Evolutionary conservation across 2,113 vertebrate genomes (phyloP).

Genomic region (Varanus salvator): DNA sequence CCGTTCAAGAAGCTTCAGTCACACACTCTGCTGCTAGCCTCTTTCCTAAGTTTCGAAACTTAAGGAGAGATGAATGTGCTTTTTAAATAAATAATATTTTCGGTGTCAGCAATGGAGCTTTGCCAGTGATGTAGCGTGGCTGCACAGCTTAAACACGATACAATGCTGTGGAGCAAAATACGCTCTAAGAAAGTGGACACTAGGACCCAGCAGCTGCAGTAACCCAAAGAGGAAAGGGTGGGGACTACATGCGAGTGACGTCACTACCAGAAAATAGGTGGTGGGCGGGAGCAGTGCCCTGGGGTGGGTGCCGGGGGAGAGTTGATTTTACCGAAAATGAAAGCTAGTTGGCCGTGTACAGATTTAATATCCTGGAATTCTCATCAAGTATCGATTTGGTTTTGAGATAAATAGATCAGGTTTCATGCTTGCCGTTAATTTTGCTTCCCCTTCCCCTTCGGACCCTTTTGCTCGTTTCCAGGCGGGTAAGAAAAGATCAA

Average conservation of each 20-base stretch:
- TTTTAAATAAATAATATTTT: neutral
- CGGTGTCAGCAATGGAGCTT: neutral
- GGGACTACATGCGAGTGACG: neutral
- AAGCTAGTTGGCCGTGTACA: slow-evolving; percentile 4
- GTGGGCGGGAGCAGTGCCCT: neutral
- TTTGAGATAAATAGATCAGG: slow-evolving; percentile 19
- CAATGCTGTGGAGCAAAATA: neutral
- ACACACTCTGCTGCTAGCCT: neutral
- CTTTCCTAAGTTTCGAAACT: neutral
- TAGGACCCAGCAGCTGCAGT: slow-evolving; percentile 26
- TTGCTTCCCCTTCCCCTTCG: neutral
- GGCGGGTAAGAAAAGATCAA: neutral
- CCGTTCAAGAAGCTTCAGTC: neutral
- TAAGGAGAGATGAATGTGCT: neutral
- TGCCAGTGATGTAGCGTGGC: neutral
- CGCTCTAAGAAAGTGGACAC: neutral
- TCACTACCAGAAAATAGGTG: slow-evolving; percentile 48
- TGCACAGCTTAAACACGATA: neutral
- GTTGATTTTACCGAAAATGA: slow-evolving; percentile 55
- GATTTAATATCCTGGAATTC: slow-evolving; percentile 43
- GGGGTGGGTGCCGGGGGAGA: neutral
- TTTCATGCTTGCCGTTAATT: slow-evolving; percentile 11
- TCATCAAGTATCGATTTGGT: slow-evolving; percentile 55
- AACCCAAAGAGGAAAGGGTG: neutral
- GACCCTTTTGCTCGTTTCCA: neutral